Percentiles rank a stretch among this genome's conserved stretches.
phyloP scores from a whole-genome alignment of 2,797 vertebrate genomes.

The Acanthis flammea region DNA sequence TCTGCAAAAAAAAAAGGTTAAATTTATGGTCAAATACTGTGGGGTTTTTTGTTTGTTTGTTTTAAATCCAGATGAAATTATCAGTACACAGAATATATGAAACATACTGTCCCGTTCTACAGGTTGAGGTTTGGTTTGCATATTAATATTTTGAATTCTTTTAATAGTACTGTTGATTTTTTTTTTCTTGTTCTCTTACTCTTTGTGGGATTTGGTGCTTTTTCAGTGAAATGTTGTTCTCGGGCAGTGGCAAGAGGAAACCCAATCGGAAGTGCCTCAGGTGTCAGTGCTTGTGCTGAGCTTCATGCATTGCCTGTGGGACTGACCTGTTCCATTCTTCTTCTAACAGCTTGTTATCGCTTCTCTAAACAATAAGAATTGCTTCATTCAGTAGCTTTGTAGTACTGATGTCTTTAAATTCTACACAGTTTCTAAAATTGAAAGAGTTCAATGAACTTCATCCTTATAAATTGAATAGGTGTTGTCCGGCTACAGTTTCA shows the following conservation, averaged over 20 bases:
- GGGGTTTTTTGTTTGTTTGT: too few species aligned
- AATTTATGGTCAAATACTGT: neutral
- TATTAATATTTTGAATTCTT: neutral
- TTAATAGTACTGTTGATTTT: neutral
- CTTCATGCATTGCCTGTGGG: neutral
- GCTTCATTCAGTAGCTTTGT: neutral
- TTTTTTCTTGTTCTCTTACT: neutral
- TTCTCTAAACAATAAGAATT: constrained; percentile 42
- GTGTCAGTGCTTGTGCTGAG: neutral
- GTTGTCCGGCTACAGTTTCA: constrained; percentile 73
- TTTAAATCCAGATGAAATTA: neutral
- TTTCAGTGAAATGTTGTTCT: neutral
- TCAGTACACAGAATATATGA: neutral
- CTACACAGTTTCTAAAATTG: constrained; percentile 9
- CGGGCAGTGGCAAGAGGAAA: neutral
- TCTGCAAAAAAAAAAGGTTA: neutral
- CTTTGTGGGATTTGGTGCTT: neutral
- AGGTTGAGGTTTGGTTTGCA: neutral
- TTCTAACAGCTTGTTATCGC: constrained; percentile 34
- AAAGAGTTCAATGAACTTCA: constrained; percentile 33
- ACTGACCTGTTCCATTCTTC: constrained; percentile 29
- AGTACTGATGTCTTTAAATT: constrained; percentile 25
- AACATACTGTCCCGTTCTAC: neutral
- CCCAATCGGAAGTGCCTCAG: neutral
- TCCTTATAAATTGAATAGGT: constrained; percentile 34